Evolutionary conservation across 1,140 invertebrate genomes (phyloP), one percentile per base, ranked within the genome.

Genomic region (Tyrophagus putrescentiae): DNA sequence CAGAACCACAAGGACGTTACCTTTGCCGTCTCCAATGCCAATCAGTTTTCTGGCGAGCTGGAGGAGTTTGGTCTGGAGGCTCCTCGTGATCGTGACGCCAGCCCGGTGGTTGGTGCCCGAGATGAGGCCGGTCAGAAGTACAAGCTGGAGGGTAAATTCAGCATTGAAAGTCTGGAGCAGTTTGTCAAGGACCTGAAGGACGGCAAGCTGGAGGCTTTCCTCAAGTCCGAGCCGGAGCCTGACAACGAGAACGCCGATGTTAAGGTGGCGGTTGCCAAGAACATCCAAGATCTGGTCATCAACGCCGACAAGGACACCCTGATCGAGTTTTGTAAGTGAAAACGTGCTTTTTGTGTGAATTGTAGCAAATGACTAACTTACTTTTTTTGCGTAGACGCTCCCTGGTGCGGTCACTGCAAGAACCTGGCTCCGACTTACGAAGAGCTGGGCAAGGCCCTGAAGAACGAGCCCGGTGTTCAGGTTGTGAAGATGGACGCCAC

Each of bases 401-500:
- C 65, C 31, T 66, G 65, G 68, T 98, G 95, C 73, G 94, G 94
- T 64, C 95, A 98, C 70, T 99, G 95, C 76, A 96, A 96, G 75
- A 90, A 88, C 71, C 76, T 99, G 18, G 80, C 88, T 41, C 95
- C 95, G 27, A 79, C 89, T 48, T 98, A 80, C 73, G 91, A 96
- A 62, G 92, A 98, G 74, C 75, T 99, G 29, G 63, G 60, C 32
- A 34, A 64, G 42, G 29, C 23, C 80, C 72, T 98, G 68, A 80
- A 81, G 65, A 75, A 84, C 67, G 94, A 98, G 73, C 79, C 88
- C 62, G 71, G 72, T 36, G 81, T 99, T 16, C 82, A 80, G 52
- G 94, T 99, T 70, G 87, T 95, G 0, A 98, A 98, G 72, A 88
- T 98, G 75, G 95, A 99, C 73, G 94, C 95, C 28, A 97, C 94